phyloP scores from a whole-genome alignment of 1,140 invertebrate species.

The Eufriesea mexicana region DNA sequence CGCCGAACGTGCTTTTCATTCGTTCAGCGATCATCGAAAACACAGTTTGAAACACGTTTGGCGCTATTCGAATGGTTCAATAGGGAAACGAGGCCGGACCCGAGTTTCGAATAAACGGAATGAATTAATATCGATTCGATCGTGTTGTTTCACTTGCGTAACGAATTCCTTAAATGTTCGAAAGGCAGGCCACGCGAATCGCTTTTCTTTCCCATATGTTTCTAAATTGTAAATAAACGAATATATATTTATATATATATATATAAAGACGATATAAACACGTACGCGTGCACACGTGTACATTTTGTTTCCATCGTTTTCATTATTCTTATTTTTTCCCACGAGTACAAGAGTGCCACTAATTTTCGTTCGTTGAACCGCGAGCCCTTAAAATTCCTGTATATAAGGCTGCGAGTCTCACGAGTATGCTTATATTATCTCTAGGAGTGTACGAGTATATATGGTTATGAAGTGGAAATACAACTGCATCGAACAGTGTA shows the following conservation, averaged over 20 bases:
- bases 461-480: background rate
- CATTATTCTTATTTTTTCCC: too few species aligned
- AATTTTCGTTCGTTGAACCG: background rate
- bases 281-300: too few species aligned
- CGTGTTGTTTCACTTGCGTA: slow-evolving; percentile 25
- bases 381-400: background rate
- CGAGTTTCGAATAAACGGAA: slow-evolving; percentile 25
- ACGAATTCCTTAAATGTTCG: background rate
- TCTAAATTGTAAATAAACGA: too few species aligned
- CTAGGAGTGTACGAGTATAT: background rate
- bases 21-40: slow-evolving; percentile 55
- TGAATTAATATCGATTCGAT: slow-evolving; percentile 56
- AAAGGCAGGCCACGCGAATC: background rate
- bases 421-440: background rate
- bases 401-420: background rate
- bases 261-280: too few species aligned
- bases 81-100: slow-evolving; percentile 52
- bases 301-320: too few species aligned
- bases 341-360: background rate
- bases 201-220: background rate
- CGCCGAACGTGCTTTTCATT: slow-evolving; percentile 53
- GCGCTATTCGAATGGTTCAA: slow-evolving; percentile 44
- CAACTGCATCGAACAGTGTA: background rate
- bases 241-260: too few species aligned
- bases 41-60: slow-evolving; percentile 56